Base-by-base conservation (phyloP, 2,888 invertebrate species). In the Apamea crenata region DNA sequence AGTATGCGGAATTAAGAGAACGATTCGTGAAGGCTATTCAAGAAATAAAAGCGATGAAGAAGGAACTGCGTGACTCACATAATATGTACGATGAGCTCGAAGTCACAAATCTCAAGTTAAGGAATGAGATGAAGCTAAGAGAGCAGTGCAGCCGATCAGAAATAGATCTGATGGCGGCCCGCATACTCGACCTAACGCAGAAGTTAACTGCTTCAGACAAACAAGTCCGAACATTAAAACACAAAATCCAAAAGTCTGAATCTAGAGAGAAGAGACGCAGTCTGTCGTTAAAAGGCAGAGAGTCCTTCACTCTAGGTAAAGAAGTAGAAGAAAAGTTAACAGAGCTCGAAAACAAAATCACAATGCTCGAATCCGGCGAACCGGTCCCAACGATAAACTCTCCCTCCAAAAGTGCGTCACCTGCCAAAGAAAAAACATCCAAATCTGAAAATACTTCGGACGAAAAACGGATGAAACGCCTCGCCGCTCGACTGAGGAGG, bases 321-420 rank as follows among this genome's bases (percentile, higher is more conserved):
- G 98, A 99, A 93, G 97, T 99, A 32, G 99, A 99, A 94, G 98
- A 98, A 84, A 99, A 99, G 93, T 97, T 99, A 69, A 97, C 97
- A n/a, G 98, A 98, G 92, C 94, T 99, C 81, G 98, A 99, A 95
- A 98, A 97, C 73, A 98, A 98, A 95, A 98, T 98, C 71, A 97
- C 97, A 77, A 97, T 97, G 84, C 93, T 98, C 75, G 98, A 98
- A 91, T 92, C 95, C 25, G 95, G 96, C 44, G 95, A 97, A 75
- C 90, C 95, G 5, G 95, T 96, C 47, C 96, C 97, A 25, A 95
- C 93, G 21, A 96, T 96, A 74, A 96, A 96, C 83, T 94, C 95
- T 74, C 97, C 96, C 65, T 97, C 97, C 12, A 97, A 97, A 90
- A 97, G 97, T 87, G 93, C 96, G 86, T 97, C 97, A 86, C 94